phyloP scores from a whole-genome alignment of 2,113 vertebrate species.

The Herpailurus yagouaroundi region DNA sequence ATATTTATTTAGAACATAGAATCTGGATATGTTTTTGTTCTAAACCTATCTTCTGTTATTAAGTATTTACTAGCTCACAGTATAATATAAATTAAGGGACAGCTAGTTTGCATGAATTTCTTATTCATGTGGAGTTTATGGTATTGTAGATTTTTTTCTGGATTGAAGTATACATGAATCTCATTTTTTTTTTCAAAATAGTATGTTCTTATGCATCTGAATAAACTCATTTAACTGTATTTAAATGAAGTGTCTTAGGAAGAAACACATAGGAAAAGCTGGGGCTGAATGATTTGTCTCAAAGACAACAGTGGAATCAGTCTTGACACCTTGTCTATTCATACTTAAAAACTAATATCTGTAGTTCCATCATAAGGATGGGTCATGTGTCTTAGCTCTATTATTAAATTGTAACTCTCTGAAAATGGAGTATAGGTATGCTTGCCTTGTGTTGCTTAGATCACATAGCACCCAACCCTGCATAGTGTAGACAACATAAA shows the following conservation, averaged over 20 bases:
- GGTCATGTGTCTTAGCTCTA: not conserved
- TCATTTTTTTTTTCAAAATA: not conserved
- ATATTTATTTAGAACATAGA: slow-evolving; percentile 2
- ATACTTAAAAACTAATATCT: not conserved
- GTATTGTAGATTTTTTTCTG: not conserved
- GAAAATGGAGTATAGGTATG: not conserved
- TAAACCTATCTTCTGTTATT: not conserved
- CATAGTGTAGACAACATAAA: too few species aligned
- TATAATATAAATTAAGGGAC: not conserved
- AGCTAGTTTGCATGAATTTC: not conserved
- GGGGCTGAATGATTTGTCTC: not conserved
- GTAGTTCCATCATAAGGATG: not conserved
- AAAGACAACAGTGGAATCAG: not conserved
- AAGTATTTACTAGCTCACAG: not conserved
- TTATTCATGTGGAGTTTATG: not conserved
- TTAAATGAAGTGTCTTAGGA: too few species aligned
- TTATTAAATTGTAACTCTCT: not conserved
- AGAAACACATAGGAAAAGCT: not conserved
- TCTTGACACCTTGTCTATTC: not conserved
- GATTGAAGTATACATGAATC: not conserved
- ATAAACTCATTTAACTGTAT: not conserved
- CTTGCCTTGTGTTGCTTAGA: not conserved
- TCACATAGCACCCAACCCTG: not conserved
- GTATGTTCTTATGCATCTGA: not conserved
- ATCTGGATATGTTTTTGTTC: slow-evolving; percentile 11